Conservation (phyloP, 2,888 invertebrate species). For the Cataglyphis albicans region DNA sequence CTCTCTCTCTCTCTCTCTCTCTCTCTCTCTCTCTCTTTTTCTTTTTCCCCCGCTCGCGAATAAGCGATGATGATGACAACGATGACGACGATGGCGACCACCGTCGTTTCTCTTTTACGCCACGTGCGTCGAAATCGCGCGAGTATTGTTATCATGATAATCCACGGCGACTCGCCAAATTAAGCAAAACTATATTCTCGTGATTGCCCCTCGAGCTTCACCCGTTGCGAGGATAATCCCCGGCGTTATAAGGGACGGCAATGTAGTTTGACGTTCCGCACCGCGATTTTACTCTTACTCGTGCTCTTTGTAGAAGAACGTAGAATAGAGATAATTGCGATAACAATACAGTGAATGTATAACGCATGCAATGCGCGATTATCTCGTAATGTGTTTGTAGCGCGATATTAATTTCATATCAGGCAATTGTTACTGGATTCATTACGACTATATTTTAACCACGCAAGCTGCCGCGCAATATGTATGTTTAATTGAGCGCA, state of each 20-base stretch:
- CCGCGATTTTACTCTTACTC: constrained; percentile 7
- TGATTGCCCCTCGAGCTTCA: constrained; percentile 12
- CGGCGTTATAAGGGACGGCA: not conserved
- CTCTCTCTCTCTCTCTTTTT: too few relatives aligned
- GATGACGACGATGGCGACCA: constrained; percentile 19
- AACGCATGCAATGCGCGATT: not conserved
- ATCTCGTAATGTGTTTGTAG: not conserved
- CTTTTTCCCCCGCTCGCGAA: constrained; percentile 10
- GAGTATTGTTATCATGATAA: constrained; percentile 56
- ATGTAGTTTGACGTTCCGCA: constrained; percentile 36
- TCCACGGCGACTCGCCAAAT: constrained; percentile 49
- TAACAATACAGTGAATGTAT: constrained; percentile 57
- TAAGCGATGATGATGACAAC: constrained; percentile 31
- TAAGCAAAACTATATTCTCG: constrained; percentile 38
- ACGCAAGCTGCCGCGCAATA: too few relatives aligned
- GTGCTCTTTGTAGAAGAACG: constrained; percentile 17
- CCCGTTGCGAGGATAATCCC: constrained; percentile 21
- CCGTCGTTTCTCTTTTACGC: constrained; percentile 9
- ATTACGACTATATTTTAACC: not conserved
- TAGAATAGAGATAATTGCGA: constrained; percentile 55
- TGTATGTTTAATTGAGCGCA: not conserved
- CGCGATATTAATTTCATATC: constrained; percentile 14
- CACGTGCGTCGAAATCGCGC: constrained; percentile 25
- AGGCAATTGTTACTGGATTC: not conserved
- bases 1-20: too few relatives aligned